Evolutionary conservation across 2,888 invertebrate species (phyloP).

Genomic region (Lasioglossum villosulum): DNA sequence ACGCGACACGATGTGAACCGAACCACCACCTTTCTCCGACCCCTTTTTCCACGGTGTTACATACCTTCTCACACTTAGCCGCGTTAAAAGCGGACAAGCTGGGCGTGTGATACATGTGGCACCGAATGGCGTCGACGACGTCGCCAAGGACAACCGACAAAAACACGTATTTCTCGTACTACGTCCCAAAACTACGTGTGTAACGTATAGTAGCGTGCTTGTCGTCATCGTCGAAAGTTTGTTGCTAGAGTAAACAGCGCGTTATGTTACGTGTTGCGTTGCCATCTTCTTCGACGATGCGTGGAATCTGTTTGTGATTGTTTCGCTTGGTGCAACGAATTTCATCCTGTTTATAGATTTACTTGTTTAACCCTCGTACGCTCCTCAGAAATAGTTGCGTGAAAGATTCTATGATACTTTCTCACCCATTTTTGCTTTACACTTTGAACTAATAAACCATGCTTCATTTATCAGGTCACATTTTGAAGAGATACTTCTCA

Average conservation of each 20-base stretch:
- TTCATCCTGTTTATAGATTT: neutral
- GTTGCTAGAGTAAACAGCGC: conserved; percentile 49
- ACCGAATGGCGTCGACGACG: conserved; percentile 34
- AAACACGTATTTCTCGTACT: conserved; percentile 55
- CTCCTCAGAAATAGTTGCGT: too few relatives aligned
- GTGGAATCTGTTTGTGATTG: conserved; percentile 20
- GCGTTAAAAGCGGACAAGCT: conserved; percentile 58
- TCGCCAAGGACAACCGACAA: conserved; percentile 59
- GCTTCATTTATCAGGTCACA: too few relatives aligned
- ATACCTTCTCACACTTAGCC: conserved; percentile 68
- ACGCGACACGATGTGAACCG: conserved; percentile 77
- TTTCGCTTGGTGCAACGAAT: neutral
- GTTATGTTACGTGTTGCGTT: neutral
- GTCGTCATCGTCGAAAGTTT: conserved; percentile 43
- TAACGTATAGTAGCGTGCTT: conserved; percentile 15
- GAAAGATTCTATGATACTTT: too few relatives aligned
- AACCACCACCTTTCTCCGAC: conserved; percentile 65
- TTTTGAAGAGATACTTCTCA: too few relatives aligned
- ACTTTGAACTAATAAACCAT: too few relatives aligned
- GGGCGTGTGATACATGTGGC: conserved; percentile 57
- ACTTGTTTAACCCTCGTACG: too few relatives aligned
- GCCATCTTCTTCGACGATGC: neutral
- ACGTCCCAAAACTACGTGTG: conserved; percentile 17
- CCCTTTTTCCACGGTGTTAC: conserved; percentile 53
- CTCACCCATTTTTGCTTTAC: too few relatives aligned